Evolutionary conservation across 2,797 vertebrate genomes (phyloP).

Genomic region (Podargus strigoides): DNA sequence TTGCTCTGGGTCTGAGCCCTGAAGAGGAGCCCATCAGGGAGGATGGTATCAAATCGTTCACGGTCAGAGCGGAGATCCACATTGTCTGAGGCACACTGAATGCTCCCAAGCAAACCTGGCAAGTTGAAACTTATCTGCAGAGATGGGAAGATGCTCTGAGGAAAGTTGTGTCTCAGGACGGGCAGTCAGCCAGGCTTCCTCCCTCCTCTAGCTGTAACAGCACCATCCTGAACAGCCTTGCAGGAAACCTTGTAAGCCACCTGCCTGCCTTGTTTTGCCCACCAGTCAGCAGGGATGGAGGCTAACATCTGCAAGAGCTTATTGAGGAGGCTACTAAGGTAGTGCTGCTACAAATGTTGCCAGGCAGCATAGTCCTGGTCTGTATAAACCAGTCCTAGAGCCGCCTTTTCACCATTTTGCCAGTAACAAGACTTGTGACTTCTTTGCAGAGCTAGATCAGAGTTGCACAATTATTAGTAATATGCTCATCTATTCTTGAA

Average conservation of each 20-base stretch:
- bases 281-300: background rate
- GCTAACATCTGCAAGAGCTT: background rate
- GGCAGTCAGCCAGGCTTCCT: background rate
- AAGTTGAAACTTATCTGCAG: background rate
- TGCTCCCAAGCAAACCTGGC: background rate
- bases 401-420: background rate
- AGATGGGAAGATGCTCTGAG: background rate
- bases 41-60: background rate
- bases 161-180: background rate
- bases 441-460: background rate
- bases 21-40: background rate
- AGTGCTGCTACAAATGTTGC: background rate
- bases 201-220: background rate
- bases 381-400: background rate
- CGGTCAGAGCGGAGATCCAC: rapidly evolving
- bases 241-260: background rate
- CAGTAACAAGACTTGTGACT: background rate
- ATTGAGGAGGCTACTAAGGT: background rate
- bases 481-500: background rate
- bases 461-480: background rate
- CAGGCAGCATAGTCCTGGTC: background rate
- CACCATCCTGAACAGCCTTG: too few relatives aligned
- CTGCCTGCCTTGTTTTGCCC: background rate
- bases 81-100: background rate
- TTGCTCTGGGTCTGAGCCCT: background rate